Conservation (phyloP, 2,888 invertebrate species). For the Chesias legatella region DNA sequence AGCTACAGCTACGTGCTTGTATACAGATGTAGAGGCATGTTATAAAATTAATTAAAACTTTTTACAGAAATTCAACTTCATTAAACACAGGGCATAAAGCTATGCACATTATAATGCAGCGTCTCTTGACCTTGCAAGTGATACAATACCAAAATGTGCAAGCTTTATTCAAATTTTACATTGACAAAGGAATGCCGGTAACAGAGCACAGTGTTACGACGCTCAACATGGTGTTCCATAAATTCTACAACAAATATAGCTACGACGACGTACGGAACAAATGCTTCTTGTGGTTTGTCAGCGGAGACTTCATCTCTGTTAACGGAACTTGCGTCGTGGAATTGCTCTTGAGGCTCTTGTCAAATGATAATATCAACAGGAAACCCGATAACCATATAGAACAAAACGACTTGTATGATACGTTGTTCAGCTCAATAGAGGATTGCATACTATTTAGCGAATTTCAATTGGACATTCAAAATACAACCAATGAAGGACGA, state of each 20-base stretch:
- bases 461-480: slow-evolving; percentile 49
- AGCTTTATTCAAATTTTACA: slow-evolving; percentile 59
- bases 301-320: slow-evolving; percentile 38
- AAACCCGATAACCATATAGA: slow-evolving; percentile 9
- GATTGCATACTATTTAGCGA: slow-evolving; percentile 58
- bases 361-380: slow-evolving; percentile 52
- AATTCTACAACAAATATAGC: slow-evolving; percentile 60
- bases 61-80: slow-evolving; percentile 57
- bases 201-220: slow-evolving; percentile 53
- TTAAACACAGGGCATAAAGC: slow-evolving; percentile 45
- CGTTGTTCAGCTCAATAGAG: slow-evolving; percentile 52
- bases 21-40: no score
- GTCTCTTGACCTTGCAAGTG: slow-evolving; percentile 43
- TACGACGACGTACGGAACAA: slow-evolving; percentile 43
- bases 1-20: no score
- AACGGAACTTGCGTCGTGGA: slow-evolving; percentile 35
- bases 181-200: slow-evolving; percentile 64
- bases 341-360: slow-evolving; percentile 50
- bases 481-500: slow-evolving; percentile 10
- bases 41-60: background rate
- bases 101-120: slow-evolving; percentile 55
- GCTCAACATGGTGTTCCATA: slow-evolving; percentile 46
- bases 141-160: slow-evolving; percentile 52
- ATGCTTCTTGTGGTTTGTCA: slow-evolving; percentile 55
- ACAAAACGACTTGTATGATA: slow-evolving; percentile 38